Conservation (phyloP, 1,140 invertebrate species). For the Pseudomyrmex sp. region DNA sequence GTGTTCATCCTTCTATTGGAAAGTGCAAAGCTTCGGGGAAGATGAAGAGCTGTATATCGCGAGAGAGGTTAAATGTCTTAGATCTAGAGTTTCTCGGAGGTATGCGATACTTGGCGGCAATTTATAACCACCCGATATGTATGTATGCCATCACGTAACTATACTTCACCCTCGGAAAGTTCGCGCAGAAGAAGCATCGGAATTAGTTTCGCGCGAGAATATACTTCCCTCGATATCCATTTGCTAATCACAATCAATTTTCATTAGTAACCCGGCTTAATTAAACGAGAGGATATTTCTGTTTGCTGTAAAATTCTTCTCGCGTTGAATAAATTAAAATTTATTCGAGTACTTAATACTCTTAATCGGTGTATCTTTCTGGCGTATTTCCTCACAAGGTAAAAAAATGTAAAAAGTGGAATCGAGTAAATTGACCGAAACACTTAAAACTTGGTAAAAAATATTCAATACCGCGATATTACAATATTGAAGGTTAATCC, state of each 20-base stretch:
- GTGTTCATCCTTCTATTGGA: background rate
- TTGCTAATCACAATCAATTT: conserved; percentile 69
- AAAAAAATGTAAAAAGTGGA: background rate
- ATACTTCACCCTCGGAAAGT: conserved; percentile 23
- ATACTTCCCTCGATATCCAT: conserved; percentile 44
- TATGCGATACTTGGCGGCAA: conserved; percentile 17
- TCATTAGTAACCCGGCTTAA: conserved; percentile 44
- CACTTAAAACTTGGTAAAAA: background rate
- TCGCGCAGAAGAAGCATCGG: conserved; percentile 38
- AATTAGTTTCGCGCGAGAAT: conserved; percentile 52
- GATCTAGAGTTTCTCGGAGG: conserved; percentile 27
- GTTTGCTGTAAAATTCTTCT: background rate
- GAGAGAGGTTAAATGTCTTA: conserved; percentile 7
- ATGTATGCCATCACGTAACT: background rate
- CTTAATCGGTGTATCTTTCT: background rate
- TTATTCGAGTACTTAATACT: background rate
- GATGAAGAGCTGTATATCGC: background rate
- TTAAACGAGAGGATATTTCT: conserved; percentile 6
- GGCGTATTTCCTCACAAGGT: background rate
- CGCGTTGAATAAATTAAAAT: background rate
- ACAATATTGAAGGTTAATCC: conserved; percentile 6
- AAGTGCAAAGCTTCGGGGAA: background rate
- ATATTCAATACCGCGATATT: conserved; percentile 2
- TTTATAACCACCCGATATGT: conserved; percentile 49
- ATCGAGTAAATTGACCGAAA: background rate